Base-by-base conservation (phyloP, 2,888 invertebrate genomes). In the Apotomis capreana region DNA sequence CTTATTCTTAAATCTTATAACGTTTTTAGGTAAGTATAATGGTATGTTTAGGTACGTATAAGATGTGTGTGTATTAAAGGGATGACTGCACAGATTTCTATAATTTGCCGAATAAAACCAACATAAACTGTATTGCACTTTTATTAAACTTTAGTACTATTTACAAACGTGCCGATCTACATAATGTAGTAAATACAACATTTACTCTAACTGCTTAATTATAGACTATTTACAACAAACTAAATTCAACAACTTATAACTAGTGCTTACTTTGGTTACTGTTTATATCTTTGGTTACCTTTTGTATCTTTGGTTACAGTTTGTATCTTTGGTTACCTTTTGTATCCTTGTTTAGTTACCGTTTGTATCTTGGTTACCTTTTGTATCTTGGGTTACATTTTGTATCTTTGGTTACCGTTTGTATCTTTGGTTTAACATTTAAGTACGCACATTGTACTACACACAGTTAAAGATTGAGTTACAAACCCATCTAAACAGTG, bases 71-170 rank as follows among this genome's bases (percentile, higher is more conserved):
- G 26, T 26, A 26, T 26, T 26, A 26, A 26, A 26, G 26, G 26
- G 26, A 26, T 26, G 26, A 26, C 26, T 26, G 26, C 26, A 2
- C 26, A 26, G 26, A 2, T 26, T 26, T 26, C 26, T 26, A 26
- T 26, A 26, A 26, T 40, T 58, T 74, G 15, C 57, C 44, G 65
- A 70, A 73, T 58, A 64, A 72, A 71, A 69, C 69, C 75, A 77
- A 51, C 63, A 68, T 60, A 71, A 80, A 81, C 76, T 83, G 83
- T 86, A 90, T 89, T 89, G 87, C 87, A 89, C 84, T 79, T 89
- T 90, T 86, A 89, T 87, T 89, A 79, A 83, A 81, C 83, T 75
- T 86, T 89, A 87, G 87, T 89, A 90, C 87, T 91, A 90, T 91
- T 83, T 91, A 92, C 91, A 92, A 90, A 87, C 81, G 88, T 91